A percentile compares a stretch with the other conserved stretches of the same genome.
phyloP scores from a whole-genome alignment of 2,113 vertebrate species.

The Phalacrocorax pelagicus region DNA sequence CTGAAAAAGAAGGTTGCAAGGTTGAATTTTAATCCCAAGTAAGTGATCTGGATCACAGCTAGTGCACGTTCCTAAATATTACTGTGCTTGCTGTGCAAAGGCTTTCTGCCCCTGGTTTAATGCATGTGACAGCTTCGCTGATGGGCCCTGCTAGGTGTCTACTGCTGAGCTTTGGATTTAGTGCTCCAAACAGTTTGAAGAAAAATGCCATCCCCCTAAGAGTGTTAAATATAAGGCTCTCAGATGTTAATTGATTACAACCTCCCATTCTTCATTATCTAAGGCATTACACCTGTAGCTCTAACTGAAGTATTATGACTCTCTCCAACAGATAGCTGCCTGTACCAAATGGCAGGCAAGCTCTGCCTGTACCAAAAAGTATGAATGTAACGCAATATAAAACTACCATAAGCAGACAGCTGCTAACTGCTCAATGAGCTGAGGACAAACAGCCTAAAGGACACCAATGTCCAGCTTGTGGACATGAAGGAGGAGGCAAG shows the following conservation, averaged over 20 bases:
- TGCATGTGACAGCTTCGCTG: neutral
- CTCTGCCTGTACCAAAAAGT: neutral
- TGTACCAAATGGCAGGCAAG: neutral
- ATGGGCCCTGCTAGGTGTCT: constrained; percentile 35
- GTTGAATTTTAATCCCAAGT: constrained; percentile 8
- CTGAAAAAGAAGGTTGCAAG: neutral
- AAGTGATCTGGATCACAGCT: neutral
- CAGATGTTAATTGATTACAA: constrained; percentile 12
- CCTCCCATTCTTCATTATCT: neutral
- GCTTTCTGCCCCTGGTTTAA: constrained; percentile 11
- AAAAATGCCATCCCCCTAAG: neutral
- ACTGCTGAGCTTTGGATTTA: neutral
- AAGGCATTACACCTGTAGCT: constrained; percentile 1
- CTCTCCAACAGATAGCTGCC: neutral
- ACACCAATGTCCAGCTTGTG: neutral
- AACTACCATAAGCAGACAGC: neutral
- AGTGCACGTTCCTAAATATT: neutral
- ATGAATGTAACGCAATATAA: neutral
- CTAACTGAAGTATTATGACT: neutral
- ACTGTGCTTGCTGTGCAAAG: neutral
- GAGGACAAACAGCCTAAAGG: neutral
- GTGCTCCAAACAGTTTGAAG: neutral
- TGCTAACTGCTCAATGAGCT: neutral
- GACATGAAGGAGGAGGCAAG: neutral
- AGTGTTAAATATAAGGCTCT: constrained; percentile 20